phyloP scores from a whole-genome alignment of 2,113 vertebrate species.

The Aldabrachelys gigantea region DNA sequence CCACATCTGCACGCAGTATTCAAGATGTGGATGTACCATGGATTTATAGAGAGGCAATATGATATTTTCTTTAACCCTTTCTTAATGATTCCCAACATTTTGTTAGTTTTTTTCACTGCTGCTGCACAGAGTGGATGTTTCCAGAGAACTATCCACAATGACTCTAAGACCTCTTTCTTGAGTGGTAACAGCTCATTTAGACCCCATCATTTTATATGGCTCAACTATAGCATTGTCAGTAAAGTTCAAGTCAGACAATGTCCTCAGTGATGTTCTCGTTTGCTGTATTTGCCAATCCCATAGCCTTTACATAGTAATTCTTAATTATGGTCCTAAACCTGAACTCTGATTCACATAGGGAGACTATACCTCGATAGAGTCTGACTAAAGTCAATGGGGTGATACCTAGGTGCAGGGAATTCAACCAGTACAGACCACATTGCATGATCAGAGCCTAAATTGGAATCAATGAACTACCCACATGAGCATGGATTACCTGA shows the following conservation, averaged over 20 bases:
- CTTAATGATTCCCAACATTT: too few relatives aligned
- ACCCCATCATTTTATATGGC: background rate
- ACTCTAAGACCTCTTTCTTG: too few relatives aligned
- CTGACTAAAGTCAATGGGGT: background rate
- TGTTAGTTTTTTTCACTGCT: too few relatives aligned
- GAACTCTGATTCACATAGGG: background rate
- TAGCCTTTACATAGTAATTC: background rate
- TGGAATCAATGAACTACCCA: rapidly evolving
- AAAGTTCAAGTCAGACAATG: conserved; percentile 20
- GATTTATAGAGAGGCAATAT: too few relatives aligned
- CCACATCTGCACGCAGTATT: too few relatives aligned
- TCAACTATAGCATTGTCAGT: background rate
- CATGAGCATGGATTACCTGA: rapidly evolving
- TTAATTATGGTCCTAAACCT: background rate
- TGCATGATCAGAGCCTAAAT: rapidly evolving
- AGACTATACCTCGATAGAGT: rapidly evolving
- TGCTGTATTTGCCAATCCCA: background rate
- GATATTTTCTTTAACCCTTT: too few relatives aligned
- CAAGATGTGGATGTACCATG: too few relatives aligned
- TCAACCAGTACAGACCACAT: rapidly evolving
- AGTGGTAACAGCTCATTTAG: too few relatives aligned
- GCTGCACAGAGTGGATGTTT: too few relatives aligned
- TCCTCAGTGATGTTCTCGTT: background rate
- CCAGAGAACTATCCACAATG: too few relatives aligned
- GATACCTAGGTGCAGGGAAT: rapidly evolving